Evolutionary conservation across 2,888 invertebrate species (phyloP).

Genomic region (Hanleya hanleyi): DNA sequence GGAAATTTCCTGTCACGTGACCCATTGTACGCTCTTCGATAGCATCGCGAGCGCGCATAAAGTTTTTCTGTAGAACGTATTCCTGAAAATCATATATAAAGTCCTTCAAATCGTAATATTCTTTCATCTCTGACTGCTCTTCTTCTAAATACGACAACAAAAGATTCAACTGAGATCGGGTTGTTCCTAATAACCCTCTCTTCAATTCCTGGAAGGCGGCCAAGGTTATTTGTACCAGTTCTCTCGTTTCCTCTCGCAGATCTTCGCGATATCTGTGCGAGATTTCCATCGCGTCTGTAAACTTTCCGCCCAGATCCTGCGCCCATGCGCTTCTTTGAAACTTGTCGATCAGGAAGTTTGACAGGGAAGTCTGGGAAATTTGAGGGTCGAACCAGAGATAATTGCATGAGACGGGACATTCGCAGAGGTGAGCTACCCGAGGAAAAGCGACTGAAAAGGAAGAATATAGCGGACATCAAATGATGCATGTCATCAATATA

Average conservation of each 20-base stretch:
- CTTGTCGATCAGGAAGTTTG: neutral
- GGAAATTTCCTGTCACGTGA: neutral
- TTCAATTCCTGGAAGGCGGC: neutral
- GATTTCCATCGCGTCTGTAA: neutral
- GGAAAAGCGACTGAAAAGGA: neutral
- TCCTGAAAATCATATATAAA: constrained; percentile 48
- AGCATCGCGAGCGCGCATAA: constrained; percentile 52
- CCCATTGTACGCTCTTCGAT: constrained; percentile 58
- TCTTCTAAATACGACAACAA: no score
- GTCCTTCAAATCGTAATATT: constrained; percentile 33
- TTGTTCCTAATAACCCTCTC: neutral
- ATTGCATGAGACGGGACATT: constrained; percentile 58
- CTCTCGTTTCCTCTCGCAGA: neutral
- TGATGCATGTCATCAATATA: no score
- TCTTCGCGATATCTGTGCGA: neutral
- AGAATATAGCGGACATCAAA: no score
- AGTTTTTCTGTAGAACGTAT: constrained; percentile 53
- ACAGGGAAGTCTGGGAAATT: constrained; percentile 51
- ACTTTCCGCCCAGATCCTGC: neutral
- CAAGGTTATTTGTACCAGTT: neutral
- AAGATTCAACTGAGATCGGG: no score
- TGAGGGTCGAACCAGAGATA: constrained; percentile 55
- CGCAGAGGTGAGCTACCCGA: constrained; percentile 28
- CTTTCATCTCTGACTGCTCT: no score
- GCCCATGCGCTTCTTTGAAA: neutral